Evolutionary conservation across 2,113 vertebrate genomes (phyloP), one percentile per base, ranked within the genome.

Genomic region (Spheniscus mendiculus): DNA sequence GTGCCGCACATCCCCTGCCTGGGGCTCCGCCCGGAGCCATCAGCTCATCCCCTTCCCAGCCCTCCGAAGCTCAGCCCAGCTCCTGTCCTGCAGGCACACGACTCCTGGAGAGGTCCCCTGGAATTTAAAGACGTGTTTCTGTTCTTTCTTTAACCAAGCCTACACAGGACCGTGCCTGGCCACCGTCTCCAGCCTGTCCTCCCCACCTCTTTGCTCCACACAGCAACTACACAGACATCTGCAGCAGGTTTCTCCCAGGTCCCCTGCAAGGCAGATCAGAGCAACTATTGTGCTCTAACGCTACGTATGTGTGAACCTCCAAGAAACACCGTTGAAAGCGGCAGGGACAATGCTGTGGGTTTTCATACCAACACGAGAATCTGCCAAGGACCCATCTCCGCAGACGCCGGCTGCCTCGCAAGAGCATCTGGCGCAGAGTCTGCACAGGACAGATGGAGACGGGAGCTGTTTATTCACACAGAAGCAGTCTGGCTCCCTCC

Each of bases 371-470:
- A 61, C 79, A 38, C 0, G 4, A 56, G 86, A 18, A 62, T 6
- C 63, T 96, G 93, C 94, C 93, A 73, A 78, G 84, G 81, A 84
- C 56, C 78, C 77, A 47, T 55, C 91, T 14, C 80, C 0, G 2
- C 89, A 96, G 86, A 65, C 45, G 3, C 86, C 10, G 34, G 47
- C 90, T 83, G 94, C 95, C 62, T 83, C 36, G 7, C 10, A 11
- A 36, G 67, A 96, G 93, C 96, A 96, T 84, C 96, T 96, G 94
- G 91, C 1, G 1, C 32, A 0, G 65, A 92, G 91, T 95, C 92
- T 91, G 90, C 78, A 11, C 42, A 3, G 50, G 74, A 38, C 96
- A 96, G 90, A 93, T 90, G 95, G 96, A 91, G 88, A 42, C 4
- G 1, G 82, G 90, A 69, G 90, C 71, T 91, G 92, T 86, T 89